Conservation (phyloP, 2,113 vertebrate genomes). For the Pampusana beccarii region DNA sequence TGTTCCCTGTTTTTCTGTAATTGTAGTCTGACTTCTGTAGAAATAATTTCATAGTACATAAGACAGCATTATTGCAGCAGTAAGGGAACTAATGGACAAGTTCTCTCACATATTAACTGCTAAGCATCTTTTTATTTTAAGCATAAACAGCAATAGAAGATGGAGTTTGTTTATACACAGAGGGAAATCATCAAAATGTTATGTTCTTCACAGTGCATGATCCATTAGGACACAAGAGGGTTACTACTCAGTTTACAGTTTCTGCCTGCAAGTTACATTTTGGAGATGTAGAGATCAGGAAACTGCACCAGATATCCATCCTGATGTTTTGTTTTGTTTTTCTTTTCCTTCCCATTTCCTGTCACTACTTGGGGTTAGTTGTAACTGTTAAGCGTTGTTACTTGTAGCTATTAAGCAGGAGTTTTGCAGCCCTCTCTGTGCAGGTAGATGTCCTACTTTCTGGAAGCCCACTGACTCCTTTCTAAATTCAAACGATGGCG, state of each 20-base stretch:
- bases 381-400: not conserved
- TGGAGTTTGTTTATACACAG: not conserved
- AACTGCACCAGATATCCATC: not conserved
- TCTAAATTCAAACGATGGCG: constrained; percentile 3
- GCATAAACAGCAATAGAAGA: not conserved
- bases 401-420: not conserved
- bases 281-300: not conserved
- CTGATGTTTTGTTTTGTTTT: not conserved
- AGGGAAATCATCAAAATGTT: not conserved
- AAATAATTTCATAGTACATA: constrained; percentile 15
- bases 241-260: not conserved
- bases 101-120: not conserved
- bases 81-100: not conserved
- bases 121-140: constrained; percentile 24
- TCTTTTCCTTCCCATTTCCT: not conserved
- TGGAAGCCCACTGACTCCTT: not conserved
- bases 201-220: not conserved
- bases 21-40: not conserved
- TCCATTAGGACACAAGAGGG: not conserved
- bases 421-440: not conserved
- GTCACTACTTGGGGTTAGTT: not conserved
- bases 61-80: not conserved
- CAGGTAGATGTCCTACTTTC: not conserved
- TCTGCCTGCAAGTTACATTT: not conserved
- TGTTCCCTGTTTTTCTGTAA: not conserved